Evolutionary conservation across 2,888 invertebrate genomes (phyloP).

Genomic region (Ornithoptera alexandrae): DNA sequence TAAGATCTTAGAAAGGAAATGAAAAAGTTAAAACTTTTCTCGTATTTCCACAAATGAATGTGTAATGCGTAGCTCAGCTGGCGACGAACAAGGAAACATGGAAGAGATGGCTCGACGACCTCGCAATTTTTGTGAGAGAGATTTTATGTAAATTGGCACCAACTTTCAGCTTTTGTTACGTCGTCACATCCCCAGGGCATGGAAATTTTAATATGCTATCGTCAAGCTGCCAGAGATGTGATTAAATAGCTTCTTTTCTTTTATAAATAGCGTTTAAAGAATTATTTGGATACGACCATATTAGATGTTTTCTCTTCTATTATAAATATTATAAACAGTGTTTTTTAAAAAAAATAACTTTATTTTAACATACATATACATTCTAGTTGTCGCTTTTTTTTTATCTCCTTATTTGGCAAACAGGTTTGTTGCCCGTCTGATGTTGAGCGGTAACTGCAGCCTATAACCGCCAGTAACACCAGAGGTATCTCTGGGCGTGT

Average conservation of each 20-base stretch:
- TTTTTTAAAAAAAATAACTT: too few species aligned
- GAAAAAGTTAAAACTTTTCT: neutral
- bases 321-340: too few species aligned
- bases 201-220: neutral
- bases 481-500: too few species aligned
- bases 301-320: too few species aligned
- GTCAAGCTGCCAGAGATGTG: constrained; percentile 10
- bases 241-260: neutral
- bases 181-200: neutral
- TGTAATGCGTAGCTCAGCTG: constrained; percentile 4
- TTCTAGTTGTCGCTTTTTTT: too few species aligned
- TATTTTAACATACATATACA: too few species aligned
- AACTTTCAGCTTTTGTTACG: constrained; percentile 16
- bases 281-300: neutral
- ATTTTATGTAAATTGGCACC: constrained; percentile 26
- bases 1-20: neutral
- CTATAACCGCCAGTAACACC: too few species aligned
- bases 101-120: constrained; percentile 5
- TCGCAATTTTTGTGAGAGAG: constrained; percentile 12
- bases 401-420: too few species aligned
- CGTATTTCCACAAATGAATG: constrained; percentile 13
- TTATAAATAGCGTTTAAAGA: neutral
- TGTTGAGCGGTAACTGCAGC: too few species aligned
- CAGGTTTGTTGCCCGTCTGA: too few species aligned
- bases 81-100: constrained; percentile 8